A percentile compares a stretch with the other conserved stretches of the same genome.
phyloP scores from a whole-genome alignment of 2,888 invertebrate species.

The Pimpla rufipes region DNA sequence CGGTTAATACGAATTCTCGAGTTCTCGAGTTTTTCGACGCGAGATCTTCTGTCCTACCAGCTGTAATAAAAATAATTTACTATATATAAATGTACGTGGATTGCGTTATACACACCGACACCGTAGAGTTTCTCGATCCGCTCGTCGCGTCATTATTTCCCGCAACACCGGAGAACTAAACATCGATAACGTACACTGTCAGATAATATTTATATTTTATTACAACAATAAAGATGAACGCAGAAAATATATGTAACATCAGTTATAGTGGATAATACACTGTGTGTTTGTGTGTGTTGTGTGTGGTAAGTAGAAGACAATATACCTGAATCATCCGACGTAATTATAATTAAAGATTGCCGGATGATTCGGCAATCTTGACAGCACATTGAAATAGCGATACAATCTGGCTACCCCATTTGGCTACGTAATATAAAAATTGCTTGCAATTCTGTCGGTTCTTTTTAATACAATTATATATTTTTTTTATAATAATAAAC shows the following conservation, averaged over 20 bases:
- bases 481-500: background rate
- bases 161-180: background rate
- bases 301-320: constrained; percentile 6
- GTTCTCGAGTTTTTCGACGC: constrained; percentile 36
- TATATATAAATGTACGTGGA: constrained; percentile 78
- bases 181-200: background rate
- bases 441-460: background rate
- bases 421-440: background rate
- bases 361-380: constrained; percentile 16
- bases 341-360: constrained; percentile 5
- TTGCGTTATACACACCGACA: constrained; percentile 64
- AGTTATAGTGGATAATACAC: constrained; percentile 6
- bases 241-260: constrained; percentile 18
- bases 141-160: background rate
- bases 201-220: constrained; percentile 19
- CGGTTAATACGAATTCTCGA: background rate
- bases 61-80: constrained; percentile 77
- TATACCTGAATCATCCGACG: constrained; percentile 2
- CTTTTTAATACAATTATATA: background rate
- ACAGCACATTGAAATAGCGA: constrained; percentile 20
- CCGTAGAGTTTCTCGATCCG: constrained; percentile 1
- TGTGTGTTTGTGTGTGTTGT: background rate
- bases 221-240: constrained; percentile 14
- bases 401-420: background rate
- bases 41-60: constrained; percentile 76